Evolutionary conservation across 2,888 invertebrate genomes (phyloP).

Genomic region (Flabesymbios commensalis): DNA sequence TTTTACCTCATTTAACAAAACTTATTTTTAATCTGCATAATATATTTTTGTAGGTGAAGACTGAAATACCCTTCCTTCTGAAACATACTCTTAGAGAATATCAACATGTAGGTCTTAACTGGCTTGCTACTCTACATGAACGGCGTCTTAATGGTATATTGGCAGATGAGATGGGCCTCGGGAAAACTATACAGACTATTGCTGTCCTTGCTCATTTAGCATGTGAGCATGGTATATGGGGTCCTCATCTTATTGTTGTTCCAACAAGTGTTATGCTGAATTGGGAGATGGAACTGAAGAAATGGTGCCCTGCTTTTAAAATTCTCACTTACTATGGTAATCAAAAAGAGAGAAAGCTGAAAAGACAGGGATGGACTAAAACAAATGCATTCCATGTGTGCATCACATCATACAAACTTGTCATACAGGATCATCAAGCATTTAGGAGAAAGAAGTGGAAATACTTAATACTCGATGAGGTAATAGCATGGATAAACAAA

Average conservation of each 20-base stretch:
- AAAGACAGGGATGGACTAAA: conserved; percentile 87
- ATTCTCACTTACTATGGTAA: conserved; percentile 97
- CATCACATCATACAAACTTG: conserved; percentile 96
- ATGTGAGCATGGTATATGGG: conserved; percentile 76
- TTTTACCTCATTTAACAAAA: too few relatives aligned
- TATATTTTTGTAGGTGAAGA: conserved; percentile 56
- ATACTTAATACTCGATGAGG: conserved; percentile 91
- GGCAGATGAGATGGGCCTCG: conserved; percentile 99
- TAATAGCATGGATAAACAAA: conserved; percentile 34
- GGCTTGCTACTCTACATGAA: conserved; percentile 82
- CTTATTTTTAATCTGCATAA: too few relatives aligned
- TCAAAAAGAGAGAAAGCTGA: conserved; percentile 81
- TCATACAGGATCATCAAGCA: conserved; percentile 97
- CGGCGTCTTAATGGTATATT: conserved; percentile 91
- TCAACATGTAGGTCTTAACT: conserved; percentile 98
- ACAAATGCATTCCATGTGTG: conserved; percentile 95
- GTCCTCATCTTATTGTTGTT: conserved; percentile 97
- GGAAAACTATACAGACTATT: conserved; percentile 95
- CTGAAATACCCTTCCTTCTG: conserved; percentile 89
- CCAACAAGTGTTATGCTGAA: conserved; percentile 99
- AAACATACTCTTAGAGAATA: conserved; percentile 91
- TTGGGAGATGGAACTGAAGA: conserved; percentile 99
- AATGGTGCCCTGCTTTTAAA: conserved; percentile 99
- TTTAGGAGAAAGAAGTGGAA: conserved; percentile 98
- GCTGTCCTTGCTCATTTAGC: conserved; percentile 91